Conservation (phyloP, 1,140 invertebrate genomes). For the Leptinotarsa texana region DNA sequence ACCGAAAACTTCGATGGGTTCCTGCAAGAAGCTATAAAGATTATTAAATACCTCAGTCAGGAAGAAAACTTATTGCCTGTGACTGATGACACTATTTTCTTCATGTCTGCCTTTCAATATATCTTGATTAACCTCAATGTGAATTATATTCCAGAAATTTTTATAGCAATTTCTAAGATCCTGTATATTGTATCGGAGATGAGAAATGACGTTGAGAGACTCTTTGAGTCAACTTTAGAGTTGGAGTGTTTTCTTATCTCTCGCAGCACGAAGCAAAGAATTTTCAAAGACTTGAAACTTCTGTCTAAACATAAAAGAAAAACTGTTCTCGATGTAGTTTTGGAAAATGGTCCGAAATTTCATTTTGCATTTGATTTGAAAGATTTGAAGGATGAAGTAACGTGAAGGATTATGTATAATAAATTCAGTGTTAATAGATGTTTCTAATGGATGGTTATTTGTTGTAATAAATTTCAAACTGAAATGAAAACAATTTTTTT, state of each 20-base stretch:
- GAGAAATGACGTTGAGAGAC: background rate
- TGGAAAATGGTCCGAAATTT: slow-evolving; percentile 20
- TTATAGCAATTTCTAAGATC: slow-evolving; percentile 32
- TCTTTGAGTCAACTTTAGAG: slow-evolving; percentile 16
- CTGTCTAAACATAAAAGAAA: slow-evolving; percentile 11
- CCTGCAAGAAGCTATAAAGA: slow-evolving; percentile 27
- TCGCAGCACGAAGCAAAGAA: background rate
- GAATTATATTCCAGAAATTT: slow-evolving; percentile 30
- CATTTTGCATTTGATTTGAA: slow-evolving; percentile 9
- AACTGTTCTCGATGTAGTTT: slow-evolving; percentile 12
- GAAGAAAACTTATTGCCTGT: slow-evolving; percentile 42
- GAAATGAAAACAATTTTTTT: too few relatives aligned
- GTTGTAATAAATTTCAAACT: too few relatives aligned
- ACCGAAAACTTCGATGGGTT: slow-evolving; percentile 18
- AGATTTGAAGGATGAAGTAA: background rate
- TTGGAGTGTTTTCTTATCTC: slow-evolving; percentile 15
- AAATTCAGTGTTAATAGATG: too few relatives aligned
- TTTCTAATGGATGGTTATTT: too few relatives aligned
- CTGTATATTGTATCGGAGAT: slow-evolving; percentile 16
- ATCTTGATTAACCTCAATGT: slow-evolving; percentile 39
- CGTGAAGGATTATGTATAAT: too few relatives aligned
- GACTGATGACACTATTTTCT: slow-evolving; percentile 37
- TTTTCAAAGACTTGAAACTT: slow-evolving; percentile 16
- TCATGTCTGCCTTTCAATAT: slow-evolving; percentile 37
- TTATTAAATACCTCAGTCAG: slow-evolving; percentile 38